Evolutionary conservation across 2,797 vertebrate species (phyloP).

Genomic region (Silurus lanzhouensis): DNA sequence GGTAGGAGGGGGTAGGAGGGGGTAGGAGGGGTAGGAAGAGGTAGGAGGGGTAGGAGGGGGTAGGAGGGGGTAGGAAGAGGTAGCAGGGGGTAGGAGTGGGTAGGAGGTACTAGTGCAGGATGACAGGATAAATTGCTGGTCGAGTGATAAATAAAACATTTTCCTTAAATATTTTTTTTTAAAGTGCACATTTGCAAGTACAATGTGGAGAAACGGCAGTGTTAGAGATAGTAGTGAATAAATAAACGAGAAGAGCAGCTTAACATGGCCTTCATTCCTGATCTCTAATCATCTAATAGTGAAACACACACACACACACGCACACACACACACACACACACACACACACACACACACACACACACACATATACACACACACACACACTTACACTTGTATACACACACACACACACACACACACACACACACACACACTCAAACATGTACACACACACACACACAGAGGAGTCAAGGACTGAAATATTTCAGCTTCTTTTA

Average conservation of each 20-base stretch:
- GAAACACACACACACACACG: not conserved
- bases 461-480: no score
- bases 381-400: not conserved
- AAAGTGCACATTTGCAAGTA: constrained; percentile 7
- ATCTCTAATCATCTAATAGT: not conserved
- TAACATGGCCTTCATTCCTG: not conserved
- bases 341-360: no score
- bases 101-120: not conserved
- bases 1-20: no score
- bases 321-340: not conserved
- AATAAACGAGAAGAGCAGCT: not conserved
- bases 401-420: not conserved
- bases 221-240: not conserved
- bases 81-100: not conserved
- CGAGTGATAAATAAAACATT: constrained; percentile 6
- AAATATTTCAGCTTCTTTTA: no score
- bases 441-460: no score
- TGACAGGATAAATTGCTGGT: constrained; percentile 1
- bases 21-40: no score
- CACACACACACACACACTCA: no score
- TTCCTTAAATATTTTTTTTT: not conserved
- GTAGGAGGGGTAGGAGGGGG: no score
- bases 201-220: not conserved
- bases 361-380: no score
- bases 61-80: no score